A percentile compares a stretch with the other conserved stretches of the same genome.
Evolutionary conservation across 2,888 invertebrate genomes (phyloP).

Genomic region (Oligia latruncula): DNA sequence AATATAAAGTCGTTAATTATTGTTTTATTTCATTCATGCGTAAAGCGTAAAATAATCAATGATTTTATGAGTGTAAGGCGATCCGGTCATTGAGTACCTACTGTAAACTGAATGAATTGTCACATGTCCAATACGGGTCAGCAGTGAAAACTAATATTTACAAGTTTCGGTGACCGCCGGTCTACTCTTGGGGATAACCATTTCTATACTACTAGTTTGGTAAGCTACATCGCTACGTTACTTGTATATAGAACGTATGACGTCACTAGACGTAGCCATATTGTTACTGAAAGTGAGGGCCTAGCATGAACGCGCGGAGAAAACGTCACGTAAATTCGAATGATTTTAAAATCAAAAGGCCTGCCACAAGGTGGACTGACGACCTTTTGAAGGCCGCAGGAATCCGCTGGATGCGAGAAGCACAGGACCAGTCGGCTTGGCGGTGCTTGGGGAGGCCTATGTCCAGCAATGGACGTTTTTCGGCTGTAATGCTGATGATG

Average conservation of each 20-base stretch:
- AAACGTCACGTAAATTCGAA: not conserved
- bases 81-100: conserved; percentile 29
- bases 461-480: no score
- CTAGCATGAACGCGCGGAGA: not conserved
- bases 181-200: not conserved
- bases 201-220: not conserved
- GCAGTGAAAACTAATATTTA: not conserved
- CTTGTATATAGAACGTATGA: not conserved
- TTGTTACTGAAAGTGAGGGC: not conserved
- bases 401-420: no score
- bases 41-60: conserved; percentile 52
- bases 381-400: no score
- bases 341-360: not conserved
- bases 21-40: conserved; percentile 50
- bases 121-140: no score
- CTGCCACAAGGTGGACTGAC: no score
- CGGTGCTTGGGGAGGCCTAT: no score
- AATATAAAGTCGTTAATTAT: conserved; percentile 23
- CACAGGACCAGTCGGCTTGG: no score
- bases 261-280: not conserved
- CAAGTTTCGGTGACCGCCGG: not conserved
- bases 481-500: no score
- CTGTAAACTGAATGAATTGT: no score
- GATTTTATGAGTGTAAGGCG: conserved; percentile 25
- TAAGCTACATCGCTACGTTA: not conserved